Evolutionary conservation across 2,797 vertebrate species (phyloP).

Genomic region (Hippopotamyrus pictus): DNA sequence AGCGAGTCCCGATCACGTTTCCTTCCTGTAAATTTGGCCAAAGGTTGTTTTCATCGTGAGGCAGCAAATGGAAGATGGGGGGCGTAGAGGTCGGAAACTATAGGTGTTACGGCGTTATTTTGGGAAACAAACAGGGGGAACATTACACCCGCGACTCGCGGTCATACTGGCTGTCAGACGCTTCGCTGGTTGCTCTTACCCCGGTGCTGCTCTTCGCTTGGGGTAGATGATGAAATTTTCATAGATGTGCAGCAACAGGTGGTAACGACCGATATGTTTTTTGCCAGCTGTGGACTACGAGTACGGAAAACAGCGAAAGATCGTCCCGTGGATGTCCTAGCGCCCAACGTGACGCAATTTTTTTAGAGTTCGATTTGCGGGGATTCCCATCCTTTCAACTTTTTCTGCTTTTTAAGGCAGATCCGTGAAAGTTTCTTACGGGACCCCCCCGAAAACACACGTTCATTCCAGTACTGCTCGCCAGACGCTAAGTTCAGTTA

Average conservation of each 20-base stretch:
- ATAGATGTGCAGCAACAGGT: conserved; percentile 66
- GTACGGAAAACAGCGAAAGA: conserved; percentile 41
- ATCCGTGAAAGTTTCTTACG: conserved; percentile 21
- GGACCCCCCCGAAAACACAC: conserved; percentile 28
- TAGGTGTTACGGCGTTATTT: conserved; percentile 62
- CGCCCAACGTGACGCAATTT: neutral
- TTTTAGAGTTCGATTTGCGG: neutral
- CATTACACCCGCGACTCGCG: conserved; percentile 55
- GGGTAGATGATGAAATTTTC: conserved; percentile 63
- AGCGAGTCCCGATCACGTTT: conserved; percentile 24
- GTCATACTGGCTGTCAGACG: conserved; percentile 43
- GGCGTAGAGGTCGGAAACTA: conserved; percentile 39
- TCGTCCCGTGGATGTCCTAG: neutral
- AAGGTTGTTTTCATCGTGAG: conserved; percentile 34
- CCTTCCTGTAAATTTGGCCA: conserved; percentile 40
- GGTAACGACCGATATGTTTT: conserved; percentile 25
- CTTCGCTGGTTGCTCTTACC: neutral
- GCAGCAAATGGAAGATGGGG: conserved; percentile 37
- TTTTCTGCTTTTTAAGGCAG: neutral
- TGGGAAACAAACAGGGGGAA: conserved; percentile 65
- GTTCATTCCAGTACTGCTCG: conserved; percentile 8
- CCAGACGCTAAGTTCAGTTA: conserved; percentile 30
- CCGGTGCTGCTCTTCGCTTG: conserved; percentile 32
- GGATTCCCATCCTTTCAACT: neutral
- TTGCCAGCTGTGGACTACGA: conserved; percentile 42